Evolutionary conservation across 2,113 vertebrate genomes (phyloP).

Genomic region (Cottus gobio): DNA sequence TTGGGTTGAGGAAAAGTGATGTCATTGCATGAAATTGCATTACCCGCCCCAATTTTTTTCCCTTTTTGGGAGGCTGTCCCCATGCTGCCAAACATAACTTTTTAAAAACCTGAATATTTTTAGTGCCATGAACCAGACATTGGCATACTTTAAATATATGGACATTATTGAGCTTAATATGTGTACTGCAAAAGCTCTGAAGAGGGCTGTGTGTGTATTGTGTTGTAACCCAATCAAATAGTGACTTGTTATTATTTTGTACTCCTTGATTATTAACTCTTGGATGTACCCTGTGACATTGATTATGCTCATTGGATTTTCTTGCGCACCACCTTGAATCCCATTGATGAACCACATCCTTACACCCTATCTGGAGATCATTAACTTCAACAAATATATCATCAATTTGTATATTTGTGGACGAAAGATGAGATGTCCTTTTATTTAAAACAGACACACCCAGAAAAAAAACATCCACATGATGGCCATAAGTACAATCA

Average conservation of each 20-base stretch:
- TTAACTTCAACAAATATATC: background rate
- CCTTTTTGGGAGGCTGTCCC: slow-evolving; percentile 52
- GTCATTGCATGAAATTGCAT: slow-evolving; percentile 80
- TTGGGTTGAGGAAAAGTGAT: slow-evolving; percentile 84
- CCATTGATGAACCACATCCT: background rate
- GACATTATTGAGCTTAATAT: background rate
- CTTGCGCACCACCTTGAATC: background rate
- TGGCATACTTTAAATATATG: background rate
- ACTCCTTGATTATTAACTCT: background rate
- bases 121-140: slow-evolving; percentile 4
- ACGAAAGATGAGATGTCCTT: background rate
- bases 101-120: slow-evolving; percentile 23
- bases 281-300: background rate
- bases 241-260: background rate
- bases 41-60: slow-evolving; percentile 74
- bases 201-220: background rate
- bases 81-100: slow-evolving; percentile 72
- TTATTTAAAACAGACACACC: background rate
- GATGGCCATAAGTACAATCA: background rate
- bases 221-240: background rate
- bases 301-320: background rate
- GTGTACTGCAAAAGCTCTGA: background rate
- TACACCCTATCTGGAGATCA: background rate
- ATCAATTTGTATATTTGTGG: slow-evolving; percentile 36
- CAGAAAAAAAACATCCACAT: slow-evolving; percentile 2